A percentile compares a stretch with the other conserved stretches of the same genome.
Evolutionary conservation across 23 tunicate species (phyloP).

Genomic region (Oikopleura dioica): DNA sequence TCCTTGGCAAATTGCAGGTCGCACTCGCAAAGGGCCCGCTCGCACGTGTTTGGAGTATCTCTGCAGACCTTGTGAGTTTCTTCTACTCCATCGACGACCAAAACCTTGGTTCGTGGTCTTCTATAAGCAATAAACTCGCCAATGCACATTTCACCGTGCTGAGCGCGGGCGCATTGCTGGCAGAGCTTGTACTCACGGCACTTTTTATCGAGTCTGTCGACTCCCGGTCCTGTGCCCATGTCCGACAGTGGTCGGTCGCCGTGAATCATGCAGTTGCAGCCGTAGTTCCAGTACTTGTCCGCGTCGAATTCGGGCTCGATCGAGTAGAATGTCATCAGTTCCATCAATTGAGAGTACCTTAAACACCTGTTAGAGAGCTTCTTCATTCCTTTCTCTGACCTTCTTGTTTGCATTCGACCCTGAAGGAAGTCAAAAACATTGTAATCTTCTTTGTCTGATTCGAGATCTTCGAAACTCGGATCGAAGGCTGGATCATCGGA

Average conservation of each 20-base stretch:
- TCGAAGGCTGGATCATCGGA: too few species aligned
- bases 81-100: too few species aligned
- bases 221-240: background rate
- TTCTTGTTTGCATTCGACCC: too few species aligned
- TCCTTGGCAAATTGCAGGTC: background rate
- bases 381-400: too few species aligned
- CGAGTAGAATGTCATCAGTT: too few species aligned
- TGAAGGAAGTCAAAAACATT: too few species aligned
- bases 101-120: background rate
- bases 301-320: too few species aligned
- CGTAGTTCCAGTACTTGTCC: conserved; percentile 10
- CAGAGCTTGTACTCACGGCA: background rate
- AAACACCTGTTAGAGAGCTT: too few species aligned
- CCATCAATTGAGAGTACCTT: too few species aligned
- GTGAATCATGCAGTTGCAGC: background rate
- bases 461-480: too few species aligned
- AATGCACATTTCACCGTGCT: background rate
- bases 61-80: background rate
- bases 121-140: background rate
- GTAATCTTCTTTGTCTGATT: too few species aligned
- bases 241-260: conserved; percentile 7
- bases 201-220: background rate
- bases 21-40: background rate
- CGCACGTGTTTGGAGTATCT: background rate
- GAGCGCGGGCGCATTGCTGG: background rate